Evolutionary conservation across 2,797 vertebrate genomes (phyloP), one percentile per base, ranked within the genome.

Genomic region (Oceanodroma leucorhoa): DNA sequence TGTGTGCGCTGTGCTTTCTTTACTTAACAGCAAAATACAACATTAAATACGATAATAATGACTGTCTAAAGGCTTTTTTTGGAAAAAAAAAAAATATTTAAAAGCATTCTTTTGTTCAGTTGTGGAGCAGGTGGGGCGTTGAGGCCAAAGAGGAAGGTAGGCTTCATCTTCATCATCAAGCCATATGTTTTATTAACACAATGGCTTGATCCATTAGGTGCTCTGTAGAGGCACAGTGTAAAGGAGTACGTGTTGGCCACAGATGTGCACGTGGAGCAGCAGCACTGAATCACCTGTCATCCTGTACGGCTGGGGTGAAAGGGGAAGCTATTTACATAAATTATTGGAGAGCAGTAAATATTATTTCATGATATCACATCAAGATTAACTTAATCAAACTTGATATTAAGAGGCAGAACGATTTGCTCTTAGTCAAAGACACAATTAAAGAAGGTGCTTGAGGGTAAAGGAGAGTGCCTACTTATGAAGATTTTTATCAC

Each of bases 331-430:
- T 97, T 97, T 96, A 94, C 97, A 97, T 95, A 93, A 94, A 96
- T 97, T 97, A 95, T 96, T 95, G 93, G 96, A 97, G 95, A 96
- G 92, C 91, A 75, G 96, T 97, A 97, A 97, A 97, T 97, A 97
- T 97, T 97, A 95, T 96, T 97, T 96, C 94, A 89, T 64, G 96
- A 83, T 96, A 97, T 85, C 83, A 57, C 93, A 95, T 94, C 81
- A 89, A 91, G 94, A 97, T 97, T 95, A 96, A 95, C 89, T 96
- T 97, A 96, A 97, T 97, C 96, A 97, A 96, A 97, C 79, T 95
- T 88, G 89, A 93, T 97, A 96, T 95, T 92, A 96, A 96, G 96
- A 96, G 91, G 94, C 89, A 82, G 88, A 72, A 78, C 46, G 95
- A 96, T 96, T 96, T 96, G 94, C 95, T 97, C 94, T 96, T 95